These are phyloP conservation scores for Hylyphantes graminicola DNA, from an alignment of 1,140 invertebrate genomes.

Conservation along the genomic window DNA sequence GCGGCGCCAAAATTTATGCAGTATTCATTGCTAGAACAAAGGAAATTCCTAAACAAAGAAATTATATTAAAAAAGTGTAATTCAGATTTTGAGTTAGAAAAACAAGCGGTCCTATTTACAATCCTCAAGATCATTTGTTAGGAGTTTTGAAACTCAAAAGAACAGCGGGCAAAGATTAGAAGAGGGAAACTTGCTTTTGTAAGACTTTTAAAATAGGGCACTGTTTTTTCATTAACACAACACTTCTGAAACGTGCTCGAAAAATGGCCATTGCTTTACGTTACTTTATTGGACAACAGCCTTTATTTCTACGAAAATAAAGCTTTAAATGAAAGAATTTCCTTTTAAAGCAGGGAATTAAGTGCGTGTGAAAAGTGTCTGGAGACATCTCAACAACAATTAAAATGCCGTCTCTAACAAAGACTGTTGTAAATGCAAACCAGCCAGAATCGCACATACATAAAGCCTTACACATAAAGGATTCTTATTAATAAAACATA, in stretches of 20 bases:
- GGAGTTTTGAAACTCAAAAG: conserved; percentile 25
- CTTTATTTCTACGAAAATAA: neutral
- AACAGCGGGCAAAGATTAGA: conserved; percentile 27
- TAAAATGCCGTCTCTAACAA: conserved; percentile 40
- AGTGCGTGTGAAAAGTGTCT: conserved; percentile 33
- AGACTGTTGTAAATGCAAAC: conserved; percentile 25
- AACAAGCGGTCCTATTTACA: conserved; percentile 3
- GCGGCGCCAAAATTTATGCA: no score
- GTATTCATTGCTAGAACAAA: no score
- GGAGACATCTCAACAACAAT: conserved; percentile 13
- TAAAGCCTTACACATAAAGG: no score
- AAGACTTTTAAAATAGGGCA: neutral
- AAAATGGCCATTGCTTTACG: no score
- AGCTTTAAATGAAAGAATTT: conserved; percentile 36
- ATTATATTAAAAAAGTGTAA: no score
- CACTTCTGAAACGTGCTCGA: no score
- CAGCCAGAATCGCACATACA: neutral
- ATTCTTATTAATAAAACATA: no score
- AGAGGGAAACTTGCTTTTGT: conserved; percentile 31
- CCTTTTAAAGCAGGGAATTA: conserved; percentile 19
- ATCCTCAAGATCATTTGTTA: conserved; percentile 29
- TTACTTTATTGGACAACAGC: no score
- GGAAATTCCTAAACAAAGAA: no score
- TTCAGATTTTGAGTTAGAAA: no score
- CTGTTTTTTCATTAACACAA: conserved; percentile 2